Percentiles rank a stretch among this genome's conserved stretches.
These are phyloP conservation scores for Cichlasoma orientale DNA, from an alignment of 2,797 vertebrate species.

Conservation along the genomic window DNA sequence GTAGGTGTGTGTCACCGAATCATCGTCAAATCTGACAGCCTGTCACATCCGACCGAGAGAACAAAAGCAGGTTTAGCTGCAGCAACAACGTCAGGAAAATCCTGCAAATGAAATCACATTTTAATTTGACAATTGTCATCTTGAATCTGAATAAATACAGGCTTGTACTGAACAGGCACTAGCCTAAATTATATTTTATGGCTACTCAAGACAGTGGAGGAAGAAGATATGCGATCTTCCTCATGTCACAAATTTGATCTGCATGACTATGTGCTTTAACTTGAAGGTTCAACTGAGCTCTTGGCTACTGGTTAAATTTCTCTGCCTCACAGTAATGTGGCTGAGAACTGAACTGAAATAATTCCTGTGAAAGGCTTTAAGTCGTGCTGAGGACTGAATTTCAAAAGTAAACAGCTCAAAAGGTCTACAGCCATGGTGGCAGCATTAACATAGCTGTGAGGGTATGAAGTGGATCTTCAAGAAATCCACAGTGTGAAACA, in stretches of 20 bases:
- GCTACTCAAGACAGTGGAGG: neutral
- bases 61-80: neutral
- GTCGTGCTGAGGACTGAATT: no score
- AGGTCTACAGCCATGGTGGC: neutral
- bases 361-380: no score
- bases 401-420: no score
- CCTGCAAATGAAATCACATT: neutral
- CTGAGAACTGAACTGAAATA: neutral
- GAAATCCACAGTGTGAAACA: neutral
- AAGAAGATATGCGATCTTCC: neutral
- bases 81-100: neutral
- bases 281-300: neutral
- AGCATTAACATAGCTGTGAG: neutral
- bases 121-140: neutral
- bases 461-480: neutral
- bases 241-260: neutral
- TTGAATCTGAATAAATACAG: conserved; percentile 25
- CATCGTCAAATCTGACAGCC: neutral
- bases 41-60: neutral
- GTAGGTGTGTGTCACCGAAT: neutral
- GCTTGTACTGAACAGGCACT: conserved; percentile 25
- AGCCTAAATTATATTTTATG: neutral
- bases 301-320: neutral
- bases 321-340: neutral
- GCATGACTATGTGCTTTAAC: neutral